These are phyloP conservation scores for Cabera pusaria DNA, from an alignment of 2,888 invertebrate species.

Conservation along the genomic window DNA sequence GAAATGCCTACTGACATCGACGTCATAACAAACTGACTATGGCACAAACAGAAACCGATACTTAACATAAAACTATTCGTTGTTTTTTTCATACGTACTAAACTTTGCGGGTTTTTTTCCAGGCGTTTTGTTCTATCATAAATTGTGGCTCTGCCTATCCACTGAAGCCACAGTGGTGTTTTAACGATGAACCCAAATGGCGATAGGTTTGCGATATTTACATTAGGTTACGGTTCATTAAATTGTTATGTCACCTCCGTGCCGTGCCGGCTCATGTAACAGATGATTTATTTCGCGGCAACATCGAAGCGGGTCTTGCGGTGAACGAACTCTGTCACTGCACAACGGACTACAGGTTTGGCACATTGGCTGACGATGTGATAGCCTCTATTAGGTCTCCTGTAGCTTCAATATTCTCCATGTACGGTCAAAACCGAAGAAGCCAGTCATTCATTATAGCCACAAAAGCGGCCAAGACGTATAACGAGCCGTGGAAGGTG, in stretches of 20 bases:
- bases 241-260: constrained; percentile 54
- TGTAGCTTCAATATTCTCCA: constrained; percentile 40
- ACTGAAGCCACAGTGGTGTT: constrained; percentile 1
- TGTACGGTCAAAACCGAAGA: constrained; percentile 45
- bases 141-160: no score
- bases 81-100: no score
- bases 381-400: constrained; percentile 39
- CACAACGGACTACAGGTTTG: constrained; percentile 66
- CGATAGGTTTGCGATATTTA: constrained; percentile 29
- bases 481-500: constrained; percentile 9
- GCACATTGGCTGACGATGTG: constrained; percentile 62
- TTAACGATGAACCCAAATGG: constrained; percentile 22
- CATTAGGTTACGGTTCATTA: constrained; percentile 45
- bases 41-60: no score
- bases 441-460: constrained; percentile 19
- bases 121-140: no score
- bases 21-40: no score
- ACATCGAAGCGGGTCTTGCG: constrained; percentile 54
- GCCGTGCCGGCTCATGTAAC: constrained; percentile 50
- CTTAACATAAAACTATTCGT: no score
- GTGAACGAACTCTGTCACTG: constrained; percentile 79
- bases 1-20: no score
- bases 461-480: constrained; percentile 18
- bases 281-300: constrained; percentile 65
- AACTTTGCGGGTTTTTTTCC: no score